Evolutionary conservation across 2,113 vertebrate genomes (phyloP).

Genomic region (Calonectris borealis): DNA sequence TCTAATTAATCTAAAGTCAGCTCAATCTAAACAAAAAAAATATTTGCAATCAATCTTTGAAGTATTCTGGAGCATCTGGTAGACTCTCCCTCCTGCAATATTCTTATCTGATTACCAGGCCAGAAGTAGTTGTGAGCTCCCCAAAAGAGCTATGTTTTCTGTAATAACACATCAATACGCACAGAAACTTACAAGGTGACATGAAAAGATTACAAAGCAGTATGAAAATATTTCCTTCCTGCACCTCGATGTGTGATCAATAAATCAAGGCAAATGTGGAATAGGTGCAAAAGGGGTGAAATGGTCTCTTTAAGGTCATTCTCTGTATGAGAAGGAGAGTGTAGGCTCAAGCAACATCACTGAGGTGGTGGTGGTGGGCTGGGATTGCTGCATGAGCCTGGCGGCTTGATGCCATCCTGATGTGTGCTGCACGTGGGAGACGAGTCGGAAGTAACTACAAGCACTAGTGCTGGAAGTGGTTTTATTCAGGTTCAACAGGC

Average conservation of each 20-base stretch:
- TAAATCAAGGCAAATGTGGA: background rate
- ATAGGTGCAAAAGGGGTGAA: background rate
- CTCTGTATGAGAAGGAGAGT: background rate
- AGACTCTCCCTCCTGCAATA: background rate
- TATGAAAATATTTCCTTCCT: background rate
- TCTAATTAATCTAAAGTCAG: background rate
- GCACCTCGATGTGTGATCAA: background rate
- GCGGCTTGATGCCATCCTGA: background rate
- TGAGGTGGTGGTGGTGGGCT: background rate
- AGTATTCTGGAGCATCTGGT: conserved; percentile 1
- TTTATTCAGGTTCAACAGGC: background rate
- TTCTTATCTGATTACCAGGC: background rate
- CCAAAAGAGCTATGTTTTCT: background rate
- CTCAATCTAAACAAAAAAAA: background rate
- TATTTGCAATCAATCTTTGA: background rate
- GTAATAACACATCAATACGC: background rate
- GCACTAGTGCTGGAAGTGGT: background rate
- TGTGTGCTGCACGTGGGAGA: background rate
- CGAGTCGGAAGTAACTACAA: background rate
- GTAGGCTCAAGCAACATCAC: background rate
- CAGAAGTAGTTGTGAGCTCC: background rate
- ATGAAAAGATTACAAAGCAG: background rate
- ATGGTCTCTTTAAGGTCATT: background rate
- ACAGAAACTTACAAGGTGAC: background rate
- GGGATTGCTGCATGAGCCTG: background rate